phyloP scores from a whole-genome alignment of 1,140 invertebrate species.

The Drosophila pseudoananassae region DNA sequence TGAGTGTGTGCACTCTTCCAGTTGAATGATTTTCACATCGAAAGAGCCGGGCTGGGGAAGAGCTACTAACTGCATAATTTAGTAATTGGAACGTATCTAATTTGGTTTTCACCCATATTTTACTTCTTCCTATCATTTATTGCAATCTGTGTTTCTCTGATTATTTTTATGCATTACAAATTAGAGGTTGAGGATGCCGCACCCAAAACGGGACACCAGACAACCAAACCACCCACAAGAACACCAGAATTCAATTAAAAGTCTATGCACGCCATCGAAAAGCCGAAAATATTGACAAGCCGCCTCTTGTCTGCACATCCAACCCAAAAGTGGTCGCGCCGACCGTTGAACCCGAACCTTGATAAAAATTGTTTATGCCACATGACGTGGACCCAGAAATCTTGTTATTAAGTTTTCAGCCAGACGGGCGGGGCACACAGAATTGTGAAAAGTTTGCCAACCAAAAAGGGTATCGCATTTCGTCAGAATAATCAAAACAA shows the following conservation, averaged over 20 bases:
- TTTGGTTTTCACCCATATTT: conserved; percentile 67
- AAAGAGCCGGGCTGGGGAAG: conserved; percentile 29
- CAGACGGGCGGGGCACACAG: neutral
- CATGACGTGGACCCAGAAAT: conserved; percentile 39
- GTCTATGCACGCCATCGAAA: conserved; percentile 66
- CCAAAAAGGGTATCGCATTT: conserved; percentile 12
- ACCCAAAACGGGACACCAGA: conserved; percentile 16
- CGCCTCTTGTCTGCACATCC: conserved; percentile 15
- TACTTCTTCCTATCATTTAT: conserved; percentile 31
- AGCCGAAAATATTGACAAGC: conserved; percentile 62
- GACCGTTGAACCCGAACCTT: conserved; percentile 36
- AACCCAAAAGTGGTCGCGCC: conserved; percentile 5
- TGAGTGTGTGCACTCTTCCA: conserved; percentile 75
- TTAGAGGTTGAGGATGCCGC: conserved; percentile 11
- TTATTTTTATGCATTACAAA: conserved; percentile 36
- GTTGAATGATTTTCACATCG: conserved; percentile 74
- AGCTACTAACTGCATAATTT: conserved; percentile 68
- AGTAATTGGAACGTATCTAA: conserved; percentile 82
- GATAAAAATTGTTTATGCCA: conserved; percentile 38
- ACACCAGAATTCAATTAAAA: conserved; percentile 74
- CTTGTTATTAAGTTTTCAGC: conserved; percentile 17
- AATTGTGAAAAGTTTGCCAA: conserved; percentile 24
- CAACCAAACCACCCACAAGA: conserved; percentile 11
- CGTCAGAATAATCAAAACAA: conserved; percentile 26
- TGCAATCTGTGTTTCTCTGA: conserved; percentile 24